Base-by-base conservation (phyloP, 2,113 vertebrate species). In the Gallinago jamesoni region DNA sequence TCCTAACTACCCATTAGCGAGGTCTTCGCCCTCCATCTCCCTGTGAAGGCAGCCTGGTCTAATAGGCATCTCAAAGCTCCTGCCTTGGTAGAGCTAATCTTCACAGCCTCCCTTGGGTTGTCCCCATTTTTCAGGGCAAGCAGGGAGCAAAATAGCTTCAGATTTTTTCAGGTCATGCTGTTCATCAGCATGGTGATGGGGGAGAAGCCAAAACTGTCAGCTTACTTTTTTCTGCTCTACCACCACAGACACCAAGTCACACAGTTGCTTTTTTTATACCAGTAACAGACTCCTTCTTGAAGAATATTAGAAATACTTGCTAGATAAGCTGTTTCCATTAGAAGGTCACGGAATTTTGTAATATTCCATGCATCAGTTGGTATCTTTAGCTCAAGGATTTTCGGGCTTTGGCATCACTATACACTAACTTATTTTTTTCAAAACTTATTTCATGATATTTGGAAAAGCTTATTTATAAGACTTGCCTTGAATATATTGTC, bases 351-450 rank as follows among this genome's bases (percentile, higher is more conserved):
- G 68, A 92, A 84, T 91, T 92, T 83, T 57, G 39, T 75, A 81
- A 75, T 87, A 90, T 75, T 93, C 62, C 64, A 72, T 79, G 45
- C 60, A 87, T 66, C 52, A 75, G 33, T 4, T 74, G 33, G 35
- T 45, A 53, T 72, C 39, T 92, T 86, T 94, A 79, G 81, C 39
- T 14, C 48, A 64, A 93, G 35, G 64, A 73, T 73, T 95, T 92
- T 87, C 69, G 90, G 76, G 37, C 60, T 94, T 92, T 87, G 66
- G 69, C 64, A 87, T 62, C 52, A 69, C 45, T 82, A 83, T 43
- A 10, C 23, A 83, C 10, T 62, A 88, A 84, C 67, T 89, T 87
- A n/a, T 76, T 83, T 92, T 94, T 94, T 92, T 85, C 75, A 91
- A 70, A 73, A 13, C 21, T 89, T 62, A 91, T 91, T 95, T 87